Evolutionary conservation across 2,113 vertebrate genomes (phyloP), one percentile per base, ranked within the genome.

Genomic region (Vireo altiloquus): DNA sequence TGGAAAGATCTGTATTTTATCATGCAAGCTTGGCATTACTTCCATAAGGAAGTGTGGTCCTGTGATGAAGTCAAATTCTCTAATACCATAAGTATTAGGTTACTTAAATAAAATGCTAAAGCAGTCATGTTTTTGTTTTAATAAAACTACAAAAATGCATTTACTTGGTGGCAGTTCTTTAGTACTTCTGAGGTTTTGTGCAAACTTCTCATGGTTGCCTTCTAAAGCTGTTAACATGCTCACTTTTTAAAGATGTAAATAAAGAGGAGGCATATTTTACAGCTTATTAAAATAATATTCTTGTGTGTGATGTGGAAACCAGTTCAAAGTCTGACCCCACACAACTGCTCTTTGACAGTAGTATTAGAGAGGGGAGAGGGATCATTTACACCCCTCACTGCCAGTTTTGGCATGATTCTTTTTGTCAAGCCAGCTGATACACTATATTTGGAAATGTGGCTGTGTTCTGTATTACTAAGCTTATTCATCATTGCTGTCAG

Each of bases 381-480:
- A 94, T 96, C 83, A 35, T 33, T 92, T 95, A 86, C 59, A 79
- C 61, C 21, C 15, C 37, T 77, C 50, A 11, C 63, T 50, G 33
- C 50, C 24, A 33, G 49, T 79, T 92, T 94, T 95, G 93, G 91
- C 70, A 44, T 47, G 52, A 33, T 87, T 70, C 70, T 86, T 90
- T 82, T 82, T 92, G 54, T 83, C 81, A 85, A 72, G 80, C 72
- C 79, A 92, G 76, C 78, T 90, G 75, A 92, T 91, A 49, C 46
- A n/a, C 96, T 96, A n/a, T 94, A 91, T 97, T 96, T 97, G 95
- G 92, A 92, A 94, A 87, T 84, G 79, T 92, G 74, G 53, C 92
- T 90, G 47, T 69, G 78, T 60, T 94, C 66, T 81, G 77, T 92
- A 42, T 91, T 92, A 90, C 85, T 40, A 35, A 78, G 85, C 79